phyloP scores from a whole-genome alignment of 2,113 vertebrate species.

The Bujurquina vittata region DNA sequence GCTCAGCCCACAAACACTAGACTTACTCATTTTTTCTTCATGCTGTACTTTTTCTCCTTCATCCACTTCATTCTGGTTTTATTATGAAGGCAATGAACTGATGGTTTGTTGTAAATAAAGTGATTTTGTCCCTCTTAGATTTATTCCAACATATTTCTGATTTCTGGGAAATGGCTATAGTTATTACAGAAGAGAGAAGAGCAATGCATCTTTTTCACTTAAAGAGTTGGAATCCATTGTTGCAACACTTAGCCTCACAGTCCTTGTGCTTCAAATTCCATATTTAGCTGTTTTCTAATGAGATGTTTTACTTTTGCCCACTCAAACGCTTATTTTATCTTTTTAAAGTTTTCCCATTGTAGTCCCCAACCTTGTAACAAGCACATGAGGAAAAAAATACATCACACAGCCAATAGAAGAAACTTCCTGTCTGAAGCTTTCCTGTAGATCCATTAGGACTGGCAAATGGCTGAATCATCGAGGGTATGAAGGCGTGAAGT shows the following conservation, averaged over 20 bases:
- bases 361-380: background rate
- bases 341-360: background rate
- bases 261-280: background rate
- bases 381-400: background rate
- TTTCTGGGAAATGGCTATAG: background rate
- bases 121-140: background rate
- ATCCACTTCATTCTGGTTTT: background rate
- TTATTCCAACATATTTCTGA: background rate
- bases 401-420: background rate
- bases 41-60: conserved; percentile 33
- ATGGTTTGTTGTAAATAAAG: background rate
- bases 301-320: background rate
- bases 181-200: background rate
- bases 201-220: background rate
- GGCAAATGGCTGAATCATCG: conserved; percentile 29
- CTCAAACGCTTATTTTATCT: background rate
- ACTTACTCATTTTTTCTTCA: background rate
- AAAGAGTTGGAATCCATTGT: background rate
- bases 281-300: background rate
- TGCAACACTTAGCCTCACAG: background rate
- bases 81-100: background rate
- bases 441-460: background rate
- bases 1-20: background rate
- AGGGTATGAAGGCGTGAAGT: conserved; percentile 6
- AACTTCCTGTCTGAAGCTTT: conserved; percentile 34